Conservation (phyloP, 2,113 vertebrate species). For the Todiramphus chloris region DNA sequence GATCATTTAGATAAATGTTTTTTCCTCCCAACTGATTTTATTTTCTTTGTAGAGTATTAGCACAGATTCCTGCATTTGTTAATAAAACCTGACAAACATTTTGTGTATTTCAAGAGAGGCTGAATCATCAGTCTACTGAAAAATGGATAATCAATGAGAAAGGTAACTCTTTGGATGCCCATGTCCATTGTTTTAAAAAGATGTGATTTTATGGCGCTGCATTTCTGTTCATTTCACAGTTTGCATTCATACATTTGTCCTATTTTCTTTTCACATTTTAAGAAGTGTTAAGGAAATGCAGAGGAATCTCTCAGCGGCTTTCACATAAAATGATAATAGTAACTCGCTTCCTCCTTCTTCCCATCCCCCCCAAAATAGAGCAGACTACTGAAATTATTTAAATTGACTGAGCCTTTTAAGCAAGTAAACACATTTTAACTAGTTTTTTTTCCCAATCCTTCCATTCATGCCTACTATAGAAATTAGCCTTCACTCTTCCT, state of each 20-base stretch:
- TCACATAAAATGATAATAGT: constrained; percentile 74
- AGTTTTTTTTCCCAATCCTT: constrained; percentile 94
- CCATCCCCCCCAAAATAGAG: constrained; percentile 68
- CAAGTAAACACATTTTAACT: constrained; percentile 95
- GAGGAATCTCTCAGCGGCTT: constrained; percentile 53
- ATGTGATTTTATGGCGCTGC: constrained; percentile 26
- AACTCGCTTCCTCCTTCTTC: constrained; percentile 62
- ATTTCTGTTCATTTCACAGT: constrained; percentile 36
- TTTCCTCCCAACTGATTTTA: not conserved
- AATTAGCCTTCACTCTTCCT: constrained; percentile 99
- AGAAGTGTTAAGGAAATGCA: constrained; percentile 15
- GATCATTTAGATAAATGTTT: not conserved
- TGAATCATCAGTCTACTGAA: not conserved
- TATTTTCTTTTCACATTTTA: not conserved
- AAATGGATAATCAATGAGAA: constrained; percentile 39
- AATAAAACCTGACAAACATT: not conserved
- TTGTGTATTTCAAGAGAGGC: constrained; percentile 5
- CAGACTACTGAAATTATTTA: constrained; percentile 85
- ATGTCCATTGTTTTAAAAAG: constrained; percentile 26
- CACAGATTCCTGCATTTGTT: not conserved
- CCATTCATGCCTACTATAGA: constrained; percentile 99
- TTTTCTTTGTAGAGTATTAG: not conserved
- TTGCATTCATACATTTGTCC: not conserved
- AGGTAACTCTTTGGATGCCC: constrained; percentile 28
- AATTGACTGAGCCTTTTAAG: constrained; percentile 86